Evolutionary conservation across 2,797 vertebrate genomes (phyloP), one percentile per base, ranked within the genome.

Genomic region (Sebastes itinus): DNA sequence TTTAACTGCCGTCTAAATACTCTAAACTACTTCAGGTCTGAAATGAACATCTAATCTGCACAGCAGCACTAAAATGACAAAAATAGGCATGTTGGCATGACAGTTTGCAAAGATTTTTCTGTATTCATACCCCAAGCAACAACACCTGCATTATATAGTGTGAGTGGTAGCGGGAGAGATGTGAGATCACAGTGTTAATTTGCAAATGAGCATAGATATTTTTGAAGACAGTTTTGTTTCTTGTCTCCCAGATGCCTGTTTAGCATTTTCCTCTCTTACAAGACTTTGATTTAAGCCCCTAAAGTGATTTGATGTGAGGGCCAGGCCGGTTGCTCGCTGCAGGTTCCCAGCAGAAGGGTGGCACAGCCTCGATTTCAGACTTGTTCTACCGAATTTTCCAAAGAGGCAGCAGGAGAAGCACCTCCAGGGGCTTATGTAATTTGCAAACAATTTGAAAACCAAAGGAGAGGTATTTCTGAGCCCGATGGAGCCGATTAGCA

Each of bases 361-460:
- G 54, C 68, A 71, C 23, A 63, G 64, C 52, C 38, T 81, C 12
- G 1, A 56, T 77, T 88, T 86, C 58, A 72, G 22, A 79, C 69
- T 63, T 72, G 42, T 64, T 87, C 63, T 77, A 65, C 86, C 60
- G 73, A 33, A 80, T 91, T 86, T 88, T 79, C 59, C 60, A 64
- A 75, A 88, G 77, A 80, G 81, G 30, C 72, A 80, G 62, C 67
- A 64, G 64, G 65, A 78, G 70, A 81, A 67, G 30, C 67, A 59
- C 75, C 88, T 79, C 80, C 54, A 12, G 79, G 84, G 84, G 65
- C 73, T 85, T 68, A 73, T 92, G 90, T 92, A 72, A 87, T 94
- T 92, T 90, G 83, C 66, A 93, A 92, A 94, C 77, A 85, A 85
- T 94, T 88, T 86, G 22, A 85, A 87, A 92, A 88, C 80, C 79